Base-by-base conservation (phyloP, 2,113 vertebrate genomes). In the Lagopus muta region DNA sequence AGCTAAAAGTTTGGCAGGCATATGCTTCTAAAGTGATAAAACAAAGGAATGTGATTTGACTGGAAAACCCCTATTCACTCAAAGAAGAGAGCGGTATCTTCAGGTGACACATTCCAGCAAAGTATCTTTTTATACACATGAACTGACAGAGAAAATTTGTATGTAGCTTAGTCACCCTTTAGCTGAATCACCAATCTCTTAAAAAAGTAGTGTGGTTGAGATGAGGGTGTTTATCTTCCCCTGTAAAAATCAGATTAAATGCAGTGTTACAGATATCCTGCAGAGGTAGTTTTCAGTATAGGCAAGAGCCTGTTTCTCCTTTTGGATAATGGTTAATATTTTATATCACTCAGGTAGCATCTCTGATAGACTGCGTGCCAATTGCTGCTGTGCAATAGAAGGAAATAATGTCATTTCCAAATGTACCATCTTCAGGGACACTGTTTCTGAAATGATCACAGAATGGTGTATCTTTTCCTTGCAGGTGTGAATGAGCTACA, bases 111-210 rank as follows among this genome's bases (percentile, higher is more conserved):
- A 47, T 92, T 93, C 74, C 84, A 81, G 57, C 57, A 87, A 61
- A 82, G 55, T 36, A 69, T 79, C 77, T 94, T 94, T 94, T 96
- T 91, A 90, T 92, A 86, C 36, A 75, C 75, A 72, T 32, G 71
- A 83, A 48, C 60, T 85, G 83, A 71, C 47, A 89, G 77, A 50
- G 57, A 92, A 89, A 77, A 90, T 76, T 90, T 95, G 65, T 95
- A 85, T 72, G 83, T 82, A 55, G 75, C 90, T 93, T 90, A 92
- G 92, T 94, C 90, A 95, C 61, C 75, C 27, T 50, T 94, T 80
- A 90, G 86, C 77, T 95, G 92, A 95, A 87, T 91, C 93, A 95
- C 64, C 71, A 61, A 50, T 67, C 65, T 88, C 32, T 95, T 65
- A 61, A n/a, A 93, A 95, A 93, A 94, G 89, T 25, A 86, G 42